Percentiles rank a stretch among this genome's conserved stretches.
These are phyloP conservation scores for Drosophila rubida DNA, from an alignment of 2,888 invertebrate species.

Conservation along the genomic window DNA sequence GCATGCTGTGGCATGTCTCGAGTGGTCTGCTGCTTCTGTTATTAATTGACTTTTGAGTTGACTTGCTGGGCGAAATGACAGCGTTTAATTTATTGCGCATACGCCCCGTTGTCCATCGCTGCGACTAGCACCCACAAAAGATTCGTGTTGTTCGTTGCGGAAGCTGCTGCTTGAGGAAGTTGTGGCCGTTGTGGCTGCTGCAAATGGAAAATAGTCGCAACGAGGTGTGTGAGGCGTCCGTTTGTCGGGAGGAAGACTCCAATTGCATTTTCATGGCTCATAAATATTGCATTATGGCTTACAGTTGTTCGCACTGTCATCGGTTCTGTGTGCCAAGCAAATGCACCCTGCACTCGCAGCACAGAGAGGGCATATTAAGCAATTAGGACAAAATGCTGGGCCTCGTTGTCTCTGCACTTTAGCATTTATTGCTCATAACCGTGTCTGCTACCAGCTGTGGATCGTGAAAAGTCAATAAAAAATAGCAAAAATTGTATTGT, in stretches of 20 bases:
- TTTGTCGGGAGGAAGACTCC: slow-evolving; percentile 45
- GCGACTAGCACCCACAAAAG: slow-evolving; percentile 56
- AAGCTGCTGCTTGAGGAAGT: slow-evolving; percentile 71
- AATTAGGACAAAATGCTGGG: background rate
- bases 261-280: slow-evolving; percentile 76
- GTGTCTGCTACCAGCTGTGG: background rate
- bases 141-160: slow-evolving; percentile 48
- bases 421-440: slow-evolving; percentile 2
- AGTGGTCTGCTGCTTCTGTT: slow-evolving; percentile 50
- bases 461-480: slow-evolving; percentile 37
- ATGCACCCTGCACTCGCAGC: background rate
- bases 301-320: slow-evolving; percentile 33
- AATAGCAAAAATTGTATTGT: slow-evolving; percentile 19
- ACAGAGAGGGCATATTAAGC: background rate
- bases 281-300: slow-evolving; percentile 64
- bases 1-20: slow-evolving; percentile 36
- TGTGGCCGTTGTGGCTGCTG: background rate
- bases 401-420: slow-evolving; percentile 4
- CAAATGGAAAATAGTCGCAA: slow-evolving; percentile 27
- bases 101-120: slow-evolving; percentile 68
- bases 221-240: slow-evolving; percentile 27
- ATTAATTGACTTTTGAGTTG: slow-evolving; percentile 81
- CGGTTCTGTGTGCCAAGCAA: slow-evolving; percentile 16
- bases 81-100: slow-evolving; percentile 77
- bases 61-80: slow-evolving; percentile 72